These are phyloP conservation scores for Apis laboriosa DNA, from an alignment of 1,140 invertebrate genomes.

Conservation along the genomic window DNA sequence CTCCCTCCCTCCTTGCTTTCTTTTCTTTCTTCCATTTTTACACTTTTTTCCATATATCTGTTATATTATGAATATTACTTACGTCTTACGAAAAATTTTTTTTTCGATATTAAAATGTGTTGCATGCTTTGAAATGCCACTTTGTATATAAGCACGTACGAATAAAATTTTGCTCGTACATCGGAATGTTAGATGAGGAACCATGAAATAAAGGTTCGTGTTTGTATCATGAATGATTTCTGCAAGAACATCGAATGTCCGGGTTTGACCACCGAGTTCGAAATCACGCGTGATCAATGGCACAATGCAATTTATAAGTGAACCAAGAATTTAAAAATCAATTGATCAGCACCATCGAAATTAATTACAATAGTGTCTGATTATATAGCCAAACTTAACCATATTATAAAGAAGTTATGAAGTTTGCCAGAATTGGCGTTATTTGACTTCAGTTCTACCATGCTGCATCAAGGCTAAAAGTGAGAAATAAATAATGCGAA, in stretches of 20 bases:
- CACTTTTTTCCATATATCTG: background rate
- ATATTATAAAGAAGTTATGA: too few relatives aligned
- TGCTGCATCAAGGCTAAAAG: too few relatives aligned
- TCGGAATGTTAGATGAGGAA: background rate
- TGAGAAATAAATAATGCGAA: too few relatives aligned
- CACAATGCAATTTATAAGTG: background rate
- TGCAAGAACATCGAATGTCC: slow-evolving; percentile 20
- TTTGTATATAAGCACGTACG: background rate
- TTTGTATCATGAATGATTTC: background rate
- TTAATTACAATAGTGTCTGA: too few relatives aligned
- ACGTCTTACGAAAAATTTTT: background rate
- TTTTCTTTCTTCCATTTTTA: background rate
- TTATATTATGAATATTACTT: too few relatives aligned
- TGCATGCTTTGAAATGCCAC: background rate
- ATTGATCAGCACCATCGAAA: too few relatives aligned
- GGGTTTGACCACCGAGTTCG: slow-evolving; percentile 20
- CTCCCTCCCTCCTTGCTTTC: background rate
- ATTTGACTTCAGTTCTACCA: too few relatives aligned
- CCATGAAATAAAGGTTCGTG: background rate
- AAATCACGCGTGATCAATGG: background rate
- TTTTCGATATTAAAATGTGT: background rate
- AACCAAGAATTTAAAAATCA: too few relatives aligned
- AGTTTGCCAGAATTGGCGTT: too few relatives aligned
- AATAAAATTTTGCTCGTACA: background rate
- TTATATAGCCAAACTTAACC: too few relatives aligned